Base-by-base conservation (phyloP, 2,888 invertebrate genomes). In the Orthosia incerta region DNA sequence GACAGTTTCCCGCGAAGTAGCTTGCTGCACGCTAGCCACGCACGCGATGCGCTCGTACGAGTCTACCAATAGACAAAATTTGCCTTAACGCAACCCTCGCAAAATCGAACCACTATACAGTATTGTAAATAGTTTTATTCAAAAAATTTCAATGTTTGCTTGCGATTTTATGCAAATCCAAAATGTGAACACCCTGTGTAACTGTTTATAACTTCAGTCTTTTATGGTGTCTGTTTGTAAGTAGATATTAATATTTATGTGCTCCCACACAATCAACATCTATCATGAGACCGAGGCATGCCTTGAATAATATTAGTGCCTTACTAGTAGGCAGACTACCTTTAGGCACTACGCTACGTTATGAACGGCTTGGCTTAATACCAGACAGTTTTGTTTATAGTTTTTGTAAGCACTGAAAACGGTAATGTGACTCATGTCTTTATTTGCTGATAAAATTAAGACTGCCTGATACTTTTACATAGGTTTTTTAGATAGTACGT, bases 1-100 rank as follows among this genome's bases (percentile, higher is more conserved):
- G 76, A 76, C 88, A 90, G 90, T 90, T 79, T 71, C 79, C 74
- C 84, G 82, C 83, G 80, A 72, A 85, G 76, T 81, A 71, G 64
- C 68, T 68, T 16, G 70, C 51, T 61, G 78, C 86, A 86, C 84
- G 87, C 82, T 70, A 86, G 82, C 68, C 23, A 26, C 63, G 62
- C 86, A 85, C 86, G 87, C 84, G 74, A 86, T 84, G 84, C 66
- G 80, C 67, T 71, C 66, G 26, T 67, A 74, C 50, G n/a, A 62
- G 61, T 50, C 63, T 77, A 53, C 55, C 50, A 63, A 53, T 51
- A 70, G 45, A 66, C 55, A 60, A n/a, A n/a, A 51, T 57, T 67
- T 60, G 18, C 57, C n/a, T 53, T 50, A 18, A 26, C n/a, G 61
- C 60, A 23, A 48, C 50, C 48, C 59, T 63, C 13, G 60, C 53